phyloP scores from a whole-genome alignment of 2,888 invertebrate species.

The Philonicus albiceps region DNA sequence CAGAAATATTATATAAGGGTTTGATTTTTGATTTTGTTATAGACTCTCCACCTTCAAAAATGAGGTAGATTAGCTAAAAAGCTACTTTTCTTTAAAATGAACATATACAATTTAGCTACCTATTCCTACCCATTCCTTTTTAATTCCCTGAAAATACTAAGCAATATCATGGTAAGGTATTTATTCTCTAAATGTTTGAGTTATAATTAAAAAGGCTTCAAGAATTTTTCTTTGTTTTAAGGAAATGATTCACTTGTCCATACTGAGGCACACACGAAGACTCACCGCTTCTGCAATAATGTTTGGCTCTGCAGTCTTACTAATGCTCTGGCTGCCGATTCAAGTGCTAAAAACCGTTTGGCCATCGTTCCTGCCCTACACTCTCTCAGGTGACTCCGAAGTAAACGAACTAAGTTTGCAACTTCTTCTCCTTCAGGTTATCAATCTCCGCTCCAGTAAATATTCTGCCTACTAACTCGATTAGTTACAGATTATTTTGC shows the following conservation, averaged over 20 bases:
- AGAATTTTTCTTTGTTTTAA: constrained; percentile 59
- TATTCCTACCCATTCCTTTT: not conserved
- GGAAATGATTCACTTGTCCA: constrained; percentile 98
- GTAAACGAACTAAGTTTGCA: constrained; percentile 95
- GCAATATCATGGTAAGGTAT: not conserved
- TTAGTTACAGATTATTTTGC: constrained; percentile 79
- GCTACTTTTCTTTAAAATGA: no score
- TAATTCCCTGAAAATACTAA: not conserved
- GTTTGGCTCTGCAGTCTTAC: constrained; percentile 93
- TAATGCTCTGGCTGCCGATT: constrained; percentile 97
- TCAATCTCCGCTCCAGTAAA: not conserved
- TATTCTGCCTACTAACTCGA: not conserved
- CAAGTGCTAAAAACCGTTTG: constrained; percentile 80
- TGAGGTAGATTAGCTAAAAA: no score
- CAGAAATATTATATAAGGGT: no score
- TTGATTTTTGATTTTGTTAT: no score
- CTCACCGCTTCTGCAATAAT: constrained; percentile 92
- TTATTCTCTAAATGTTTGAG: not conserved
- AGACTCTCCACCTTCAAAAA: no score
- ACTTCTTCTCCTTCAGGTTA: constrained; percentile 82
- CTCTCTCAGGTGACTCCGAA: constrained; percentile 86
- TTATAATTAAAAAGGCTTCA: not conserved
- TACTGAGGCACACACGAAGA: constrained; percentile 87
- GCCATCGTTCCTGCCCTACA: constrained; percentile 94
- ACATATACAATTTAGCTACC: no score